These are phyloP conservation scores for Sorex maritimensis DNA, from an alignment of 2,797 vertebrate genomes.

Conservation along the genomic window DNA sequence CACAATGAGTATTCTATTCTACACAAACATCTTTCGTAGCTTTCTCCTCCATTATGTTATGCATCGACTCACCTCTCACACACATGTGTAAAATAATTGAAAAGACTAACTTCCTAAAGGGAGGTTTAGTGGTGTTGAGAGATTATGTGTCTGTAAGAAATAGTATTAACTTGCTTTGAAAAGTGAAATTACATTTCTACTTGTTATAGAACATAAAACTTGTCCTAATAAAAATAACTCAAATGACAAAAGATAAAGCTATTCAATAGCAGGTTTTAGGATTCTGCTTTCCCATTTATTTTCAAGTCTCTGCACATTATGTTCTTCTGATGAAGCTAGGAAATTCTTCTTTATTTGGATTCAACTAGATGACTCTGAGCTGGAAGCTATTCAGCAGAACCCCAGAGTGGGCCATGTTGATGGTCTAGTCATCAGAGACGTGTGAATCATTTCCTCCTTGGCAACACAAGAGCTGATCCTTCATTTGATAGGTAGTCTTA, in stretches of 20 bases:
- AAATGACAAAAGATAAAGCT: no score
- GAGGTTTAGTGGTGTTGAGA: neutral
- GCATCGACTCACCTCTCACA: neutral
- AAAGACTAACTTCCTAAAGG: neutral
- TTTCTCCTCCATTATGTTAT: neutral
- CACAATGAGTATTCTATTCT: neutral
- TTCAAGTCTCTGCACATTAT: neutral
- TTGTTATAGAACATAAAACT: no score
- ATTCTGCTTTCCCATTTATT: neutral
- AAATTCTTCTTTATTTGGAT: neutral
- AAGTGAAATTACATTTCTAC: neutral
- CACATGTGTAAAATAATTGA: neutral
- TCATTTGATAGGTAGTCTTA: neutral
- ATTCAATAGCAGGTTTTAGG: neutral
- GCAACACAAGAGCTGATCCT: neutral
- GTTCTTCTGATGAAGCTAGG: neutral
- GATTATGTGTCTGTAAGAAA: slow-evolving; percentile 42
- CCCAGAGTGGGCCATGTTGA: neutral
- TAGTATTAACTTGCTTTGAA: slow-evolving; percentile 1
- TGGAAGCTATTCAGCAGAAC: neutral
- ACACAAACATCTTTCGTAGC: neutral
- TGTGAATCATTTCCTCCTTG: neutral
- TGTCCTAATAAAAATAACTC: no score
- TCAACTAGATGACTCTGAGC: neutral
- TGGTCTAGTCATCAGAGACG: neutral